Base-by-base conservation (phyloP, 2,888 invertebrate genomes). In the Bursaphelenchus okinawaensis region DNA sequence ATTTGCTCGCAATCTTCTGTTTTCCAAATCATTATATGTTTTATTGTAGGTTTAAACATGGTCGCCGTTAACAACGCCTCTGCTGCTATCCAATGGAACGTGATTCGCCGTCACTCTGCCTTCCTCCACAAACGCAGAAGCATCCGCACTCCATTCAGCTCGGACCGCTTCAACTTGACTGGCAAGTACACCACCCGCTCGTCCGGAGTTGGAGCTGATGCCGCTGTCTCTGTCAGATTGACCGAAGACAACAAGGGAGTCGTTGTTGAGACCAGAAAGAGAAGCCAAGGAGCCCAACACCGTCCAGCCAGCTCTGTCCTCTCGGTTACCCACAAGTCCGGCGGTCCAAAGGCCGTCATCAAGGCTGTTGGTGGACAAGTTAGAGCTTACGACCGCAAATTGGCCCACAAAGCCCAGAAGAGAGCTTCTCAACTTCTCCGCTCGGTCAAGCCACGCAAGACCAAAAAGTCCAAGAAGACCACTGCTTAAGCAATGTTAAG, bases 261-360 rank as follows among this genome's bases (percentile, higher is more conserved):
- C 50, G 51, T 59, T 27, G 60, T 59, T 1, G 60, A 59, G 60
- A 59, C 60, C 23, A 59, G 40, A 50, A 59, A 59, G 60, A 59
- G 40, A 50, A 29, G 51, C 28, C 24, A 22, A 4, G 52, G 51
- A 1, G 60, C 60, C 24, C 26, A 20, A 19, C 56, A 28, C 19
- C 50, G 52, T n/a, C 60, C 60, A 19, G 52, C 29, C 60, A 50
- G 9, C 24, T 31, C 60, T 9, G 22, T 20, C 22, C n/a, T 24
- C 28, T 20, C 23, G 19, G 40, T 40, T n/a, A 29, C 29, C 29
- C 22, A 40, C n/a, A 19, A 40, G 51, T 19, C 19, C 28, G 60
- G 60, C 1, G 19, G 27, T 16, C 29, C 51, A 9, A 31, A 50
- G 31, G 51, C 51, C 60, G 50, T 59, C 23, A 16, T 54, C 23